Percentiles rank a stretch among this genome's conserved stretches.
Evolutionary conservation across 2,888 invertebrate species (phyloP).

Genomic region (Drosophila cyrtoloma): DNA sequence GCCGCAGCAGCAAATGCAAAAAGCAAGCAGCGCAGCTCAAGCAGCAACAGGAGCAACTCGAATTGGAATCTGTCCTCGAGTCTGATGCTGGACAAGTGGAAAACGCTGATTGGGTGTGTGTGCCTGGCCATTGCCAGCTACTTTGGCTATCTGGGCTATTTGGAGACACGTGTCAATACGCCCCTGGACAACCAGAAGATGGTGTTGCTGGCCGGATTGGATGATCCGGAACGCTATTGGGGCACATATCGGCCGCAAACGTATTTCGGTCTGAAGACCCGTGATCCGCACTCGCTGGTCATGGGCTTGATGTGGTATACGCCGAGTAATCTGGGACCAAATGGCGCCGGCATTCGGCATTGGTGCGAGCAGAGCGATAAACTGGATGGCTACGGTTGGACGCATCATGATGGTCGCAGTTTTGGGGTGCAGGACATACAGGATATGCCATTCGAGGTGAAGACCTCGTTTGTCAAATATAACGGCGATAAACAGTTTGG

Average conservation of each 20-base stretch:
- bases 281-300: constrained; percentile 94
- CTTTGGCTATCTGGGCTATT: constrained; percentile 92
- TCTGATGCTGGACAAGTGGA: constrained; percentile 86
- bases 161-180: constrained; percentile 95
- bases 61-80: constrained; percentile 62
- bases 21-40: constrained; percentile 38
- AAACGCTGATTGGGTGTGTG: constrained; percentile 87
- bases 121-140: constrained; percentile 90
- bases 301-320: constrained; percentile 99
- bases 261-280: constrained; percentile 96
- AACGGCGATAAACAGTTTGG: constrained; percentile 92
- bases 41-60: constrained; percentile 22
- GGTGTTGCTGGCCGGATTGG: constrained; percentile 89
- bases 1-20: constrained; percentile 51
- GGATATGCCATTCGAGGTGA: constrained; percentile 91
- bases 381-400: constrained; percentile 94
- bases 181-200: constrained; percentile 93
- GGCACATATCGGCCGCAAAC: constrained; percentile 95
- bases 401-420: constrained; percentile 95
- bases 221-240: constrained; percentile 94
- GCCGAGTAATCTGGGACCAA: constrained; percentile 88
- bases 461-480: constrained; percentile 95
- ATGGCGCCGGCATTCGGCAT: constrained; percentile 93
- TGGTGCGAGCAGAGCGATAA: constrained; percentile 96
- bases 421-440: constrained; percentile 96